phyloP scores from a whole-genome alignment of 2,797 vertebrate species.

The Triplophysa bombifrons region DNA sequence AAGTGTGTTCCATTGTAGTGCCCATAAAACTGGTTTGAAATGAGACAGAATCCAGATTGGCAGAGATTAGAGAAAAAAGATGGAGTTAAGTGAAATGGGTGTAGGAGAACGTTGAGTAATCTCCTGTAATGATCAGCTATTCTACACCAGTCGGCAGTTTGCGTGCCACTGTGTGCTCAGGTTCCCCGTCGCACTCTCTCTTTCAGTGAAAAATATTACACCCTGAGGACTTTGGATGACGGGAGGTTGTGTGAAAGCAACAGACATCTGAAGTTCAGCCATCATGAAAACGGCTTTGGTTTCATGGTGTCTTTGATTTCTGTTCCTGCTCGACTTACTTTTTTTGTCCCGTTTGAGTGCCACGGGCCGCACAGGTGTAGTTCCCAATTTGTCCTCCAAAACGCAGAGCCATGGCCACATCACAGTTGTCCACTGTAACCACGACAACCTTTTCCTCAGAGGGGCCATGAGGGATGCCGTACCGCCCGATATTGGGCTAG shows the following conservation, averaged over 20 bases:
- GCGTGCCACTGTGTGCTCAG: conserved; percentile 35
- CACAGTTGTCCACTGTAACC: conserved; percentile 93
- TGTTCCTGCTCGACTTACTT: conserved; percentile 77
- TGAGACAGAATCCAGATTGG: conserved; percentile 39
- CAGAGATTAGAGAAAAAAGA: conserved; percentile 41
- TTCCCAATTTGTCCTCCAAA: conserved; percentile 90
- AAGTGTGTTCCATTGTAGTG: conserved; percentile 43
- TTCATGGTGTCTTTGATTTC: neutral
- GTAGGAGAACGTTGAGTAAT: conserved; percentile 50
- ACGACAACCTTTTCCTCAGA: conserved; percentile 96
- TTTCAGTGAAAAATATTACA: conserved; percentile 33
- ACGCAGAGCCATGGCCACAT: conserved; percentile 91
- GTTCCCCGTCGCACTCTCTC: conserved; percentile 24
- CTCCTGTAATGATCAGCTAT: conserved; percentile 59
- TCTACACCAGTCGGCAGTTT: conserved; percentile 51
- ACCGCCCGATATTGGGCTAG: conserved; percentile 91
- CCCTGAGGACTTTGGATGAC: conserved; percentile 15
- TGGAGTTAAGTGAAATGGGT: conserved; percentile 43
- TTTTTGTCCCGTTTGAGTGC: conserved; percentile 94
- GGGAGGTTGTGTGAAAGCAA: conserved; percentile 26
- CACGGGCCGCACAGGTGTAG: conserved; percentile 96
- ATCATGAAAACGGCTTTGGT: neutral
- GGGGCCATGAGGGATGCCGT: conserved; percentile 91
- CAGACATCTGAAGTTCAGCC: neutral
- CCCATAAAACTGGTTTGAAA: conserved; percentile 53